phyloP scores from a whole-genome alignment of 2,797 vertebrate genomes.

The Eulemur rubriventer region DNA sequence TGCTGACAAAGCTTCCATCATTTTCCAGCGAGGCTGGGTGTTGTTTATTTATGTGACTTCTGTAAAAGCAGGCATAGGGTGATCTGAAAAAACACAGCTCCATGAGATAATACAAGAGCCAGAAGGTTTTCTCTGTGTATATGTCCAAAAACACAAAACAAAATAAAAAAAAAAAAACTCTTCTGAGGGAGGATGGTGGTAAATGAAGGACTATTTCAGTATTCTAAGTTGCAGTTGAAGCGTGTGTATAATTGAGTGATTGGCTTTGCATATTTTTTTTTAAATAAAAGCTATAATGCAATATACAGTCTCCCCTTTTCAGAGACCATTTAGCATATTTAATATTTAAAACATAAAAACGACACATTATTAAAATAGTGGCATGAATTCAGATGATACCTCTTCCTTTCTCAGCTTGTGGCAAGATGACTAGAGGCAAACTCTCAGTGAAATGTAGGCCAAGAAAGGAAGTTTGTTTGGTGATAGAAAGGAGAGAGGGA shows the following conservation, averaged over 20 bases:
- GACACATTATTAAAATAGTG: conserved; percentile 36
- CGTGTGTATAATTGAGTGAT: background rate
- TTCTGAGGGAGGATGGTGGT: conserved; percentile 51
- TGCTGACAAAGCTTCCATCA: conserved; percentile 67
- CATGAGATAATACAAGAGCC: conserved; percentile 76
- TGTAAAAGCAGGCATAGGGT: conserved; percentile 33
- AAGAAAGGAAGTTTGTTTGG: background rate
- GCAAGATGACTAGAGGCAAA: conserved; percentile 20
- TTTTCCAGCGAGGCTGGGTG: background rate
- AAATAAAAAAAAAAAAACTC: background rate
- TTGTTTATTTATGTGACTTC: conserved; percentile 78
- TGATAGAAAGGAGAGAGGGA: background rate
- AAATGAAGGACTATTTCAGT: conserved; percentile 68
- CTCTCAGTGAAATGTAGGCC: background rate
- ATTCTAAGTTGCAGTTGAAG: conserved; percentile 14
- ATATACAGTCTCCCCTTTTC: conserved; percentile 32
- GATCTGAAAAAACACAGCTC: conserved; percentile 58
- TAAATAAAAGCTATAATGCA: conserved; percentile 31
- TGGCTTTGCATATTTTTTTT: conserved; percentile 53
- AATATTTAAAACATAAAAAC: conserved; percentile 52
- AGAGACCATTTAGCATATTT: conserved; percentile 62
- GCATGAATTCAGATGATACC: background rate
- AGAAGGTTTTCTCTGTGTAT: conserved; percentile 56
- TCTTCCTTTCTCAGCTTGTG: background rate
- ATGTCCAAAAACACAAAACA: conserved; percentile 34